Evolutionary conservation across 2,888 invertebrate genomes (phyloP).

Genomic region (Creontiades dilutus): DNA sequence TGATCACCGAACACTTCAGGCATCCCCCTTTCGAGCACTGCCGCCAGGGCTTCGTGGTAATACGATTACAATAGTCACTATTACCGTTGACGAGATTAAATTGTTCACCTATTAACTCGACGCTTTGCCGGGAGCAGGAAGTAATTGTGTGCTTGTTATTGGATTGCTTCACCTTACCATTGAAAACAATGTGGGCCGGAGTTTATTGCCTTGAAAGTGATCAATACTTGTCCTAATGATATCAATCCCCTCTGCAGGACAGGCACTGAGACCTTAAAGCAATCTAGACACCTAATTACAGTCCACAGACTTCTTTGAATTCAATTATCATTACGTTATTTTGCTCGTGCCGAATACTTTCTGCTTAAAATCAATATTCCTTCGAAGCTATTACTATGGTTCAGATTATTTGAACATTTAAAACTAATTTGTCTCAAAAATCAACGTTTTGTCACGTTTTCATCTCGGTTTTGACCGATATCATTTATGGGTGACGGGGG

Average conservation of each 20-base stretch:
- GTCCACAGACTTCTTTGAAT: too few relatives aligned
- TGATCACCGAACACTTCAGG: slow-evolving; percentile 24
- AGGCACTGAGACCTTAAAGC: too few relatives aligned
- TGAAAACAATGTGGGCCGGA: not conserved
- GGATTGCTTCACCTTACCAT: slow-evolving; percentile 20
- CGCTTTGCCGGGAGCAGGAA: not conserved
- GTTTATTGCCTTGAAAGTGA: slow-evolving; percentile 13
- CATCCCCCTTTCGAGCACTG: slow-evolving; percentile 2
- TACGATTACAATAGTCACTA: slow-evolving; percentile 31
- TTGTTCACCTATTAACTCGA: slow-evolving; percentile 21
- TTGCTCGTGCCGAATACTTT: too few relatives aligned
- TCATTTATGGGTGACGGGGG: too few relatives aligned
- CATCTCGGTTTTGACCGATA: too few relatives aligned
- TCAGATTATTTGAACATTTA: too few relatives aligned
- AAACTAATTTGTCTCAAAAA: too few relatives aligned
- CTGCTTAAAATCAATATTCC: too few relatives aligned
- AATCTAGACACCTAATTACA: too few relatives aligned
- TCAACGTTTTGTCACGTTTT: too few relatives aligned
- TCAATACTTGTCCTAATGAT: not conserved
- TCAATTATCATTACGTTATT: too few relatives aligned
- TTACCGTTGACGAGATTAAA: slow-evolving; percentile 35
- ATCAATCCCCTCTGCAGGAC: not conserved
- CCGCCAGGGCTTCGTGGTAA: not conserved
- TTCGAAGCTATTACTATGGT: too few relatives aligned
- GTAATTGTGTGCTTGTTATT: slow-evolving; percentile 25